Evolutionary conservation across 2,888 invertebrate species (phyloP).

Genomic region (Sesia bembeciformis): DNA sequence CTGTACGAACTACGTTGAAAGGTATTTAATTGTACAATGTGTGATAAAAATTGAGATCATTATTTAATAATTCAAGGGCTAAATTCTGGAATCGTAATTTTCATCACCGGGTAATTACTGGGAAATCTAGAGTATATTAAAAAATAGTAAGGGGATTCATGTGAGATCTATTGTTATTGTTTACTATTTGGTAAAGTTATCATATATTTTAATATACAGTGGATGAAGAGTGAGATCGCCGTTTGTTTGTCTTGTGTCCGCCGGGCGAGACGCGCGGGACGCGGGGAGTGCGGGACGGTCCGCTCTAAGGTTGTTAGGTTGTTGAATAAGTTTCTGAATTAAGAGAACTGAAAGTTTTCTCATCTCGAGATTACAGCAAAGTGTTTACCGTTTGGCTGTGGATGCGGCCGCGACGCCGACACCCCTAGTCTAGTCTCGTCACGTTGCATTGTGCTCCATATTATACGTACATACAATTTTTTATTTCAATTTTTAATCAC

Average conservation of each 20-base stretch:
- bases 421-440: slow-evolving; percentile 16
- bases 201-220: neutral
- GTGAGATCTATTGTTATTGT: neutral
- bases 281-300: slow-evolving; percentile 26
- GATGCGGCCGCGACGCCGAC: slow-evolving; percentile 52
- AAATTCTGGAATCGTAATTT: too few relatives aligned
- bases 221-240: slow-evolving; percentile 49
- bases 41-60: too few relatives aligned
- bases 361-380: slow-evolving; percentile 76
- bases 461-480: slow-evolving; percentile 5
- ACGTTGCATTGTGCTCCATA: slow-evolving; percentile 18
- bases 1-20: too few relatives aligned
- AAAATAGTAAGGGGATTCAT: too few relatives aligned
- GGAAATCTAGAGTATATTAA: too few relatives aligned
- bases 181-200: neutral
- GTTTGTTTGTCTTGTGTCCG: slow-evolving; percentile 69
- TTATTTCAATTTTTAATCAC: neutral
- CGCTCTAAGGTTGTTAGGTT: slow-evolving; percentile 74
- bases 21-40: too few relatives aligned
- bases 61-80: too few relatives aligned
- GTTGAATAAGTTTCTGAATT: slow-evolving; percentile 76
- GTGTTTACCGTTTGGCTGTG: slow-evolving; percentile 75
- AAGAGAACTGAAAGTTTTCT: slow-evolving; percentile 76
- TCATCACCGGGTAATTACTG: too few relatives aligned
- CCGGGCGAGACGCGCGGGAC: slow-evolving; percentile 26